phyloP scores from a whole-genome alignment of 2,888 invertebrate genomes.

The Pterobdella sp. region DNA sequence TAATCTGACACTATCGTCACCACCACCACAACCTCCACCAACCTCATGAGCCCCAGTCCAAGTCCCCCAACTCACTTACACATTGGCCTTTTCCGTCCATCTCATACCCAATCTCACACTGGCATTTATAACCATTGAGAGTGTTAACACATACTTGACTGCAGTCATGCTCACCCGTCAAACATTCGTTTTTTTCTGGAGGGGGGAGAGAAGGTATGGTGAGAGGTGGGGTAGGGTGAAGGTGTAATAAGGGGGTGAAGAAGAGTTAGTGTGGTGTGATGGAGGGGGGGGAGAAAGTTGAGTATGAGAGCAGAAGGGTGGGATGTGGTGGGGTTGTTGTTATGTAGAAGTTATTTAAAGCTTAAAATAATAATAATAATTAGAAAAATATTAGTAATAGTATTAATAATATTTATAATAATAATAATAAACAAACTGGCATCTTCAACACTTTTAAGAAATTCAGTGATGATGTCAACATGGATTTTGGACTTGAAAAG shows the following conservation, averaged over 20 bases:
- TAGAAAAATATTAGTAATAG: no score
- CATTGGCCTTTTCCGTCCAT: constrained; percentile 92
- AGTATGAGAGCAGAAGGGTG: no score
- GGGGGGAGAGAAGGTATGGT: neutral
- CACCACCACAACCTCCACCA: no score
- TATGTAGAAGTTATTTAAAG: no score
- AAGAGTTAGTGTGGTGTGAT: neutral
- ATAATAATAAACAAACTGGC: no score
- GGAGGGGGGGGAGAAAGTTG: neutral
- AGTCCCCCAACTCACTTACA: constrained; percentile 73
- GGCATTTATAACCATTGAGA: constrained; percentile 73
- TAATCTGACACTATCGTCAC: no score
- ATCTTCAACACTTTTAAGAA: no score
- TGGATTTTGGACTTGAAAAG: no score
- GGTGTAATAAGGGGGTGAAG: no score
- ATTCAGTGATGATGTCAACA: no score
- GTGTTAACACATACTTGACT: constrained; percentile 94
- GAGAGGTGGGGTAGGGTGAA: neutral
- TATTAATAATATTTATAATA: no score
- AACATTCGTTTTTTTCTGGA: constrained; percentile 88
- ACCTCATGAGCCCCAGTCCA: neutral
- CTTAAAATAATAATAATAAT: no score
- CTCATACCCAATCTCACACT: constrained; percentile 89
- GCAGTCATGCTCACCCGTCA: constrained; percentile 80
- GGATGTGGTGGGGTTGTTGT: neutral